These are phyloP conservation scores for Pterocles gutturalis DNA, from an alignment of 2,113 vertebrate species.

Conservation along the genomic window DNA sequence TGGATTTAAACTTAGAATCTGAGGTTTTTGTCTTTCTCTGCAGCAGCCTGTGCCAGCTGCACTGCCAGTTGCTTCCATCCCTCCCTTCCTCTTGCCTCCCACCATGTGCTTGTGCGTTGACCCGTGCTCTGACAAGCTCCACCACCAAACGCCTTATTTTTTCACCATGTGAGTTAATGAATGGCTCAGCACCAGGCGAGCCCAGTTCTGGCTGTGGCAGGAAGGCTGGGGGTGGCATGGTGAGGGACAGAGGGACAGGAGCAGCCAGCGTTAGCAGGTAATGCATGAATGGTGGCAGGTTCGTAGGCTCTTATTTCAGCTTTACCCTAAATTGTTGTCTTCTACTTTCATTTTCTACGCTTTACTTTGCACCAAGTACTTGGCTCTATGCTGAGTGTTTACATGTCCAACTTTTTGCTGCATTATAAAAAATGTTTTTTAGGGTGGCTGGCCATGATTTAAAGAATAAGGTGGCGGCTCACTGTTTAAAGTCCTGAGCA, in stretches of 20 bases:
- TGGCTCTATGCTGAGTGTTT: background rate
- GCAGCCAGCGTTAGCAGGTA: background rate
- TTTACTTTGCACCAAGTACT: background rate
- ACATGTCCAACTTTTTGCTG: background rate
- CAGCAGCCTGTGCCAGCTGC: background rate
- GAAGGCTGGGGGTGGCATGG: background rate
- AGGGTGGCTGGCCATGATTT: background rate
- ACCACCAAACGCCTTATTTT: background rate
- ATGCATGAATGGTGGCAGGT: background rate
- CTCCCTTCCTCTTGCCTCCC: background rate
- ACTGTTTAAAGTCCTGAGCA: background rate
- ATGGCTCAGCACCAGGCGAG: background rate
- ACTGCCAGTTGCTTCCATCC: background rate
- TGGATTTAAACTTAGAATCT: background rate
- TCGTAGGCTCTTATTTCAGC: background rate
- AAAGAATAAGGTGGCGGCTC: background rate
- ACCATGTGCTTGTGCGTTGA: rapidly evolving
- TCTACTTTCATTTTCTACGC: background rate
- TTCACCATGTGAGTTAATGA: background rate
- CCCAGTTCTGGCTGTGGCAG: background rate
- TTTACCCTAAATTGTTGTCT: background rate
- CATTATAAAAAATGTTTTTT: background rate
- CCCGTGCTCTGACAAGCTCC: rapidly evolving
- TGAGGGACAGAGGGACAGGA: background rate
- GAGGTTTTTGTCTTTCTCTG: background rate